Base-by-base conservation (phyloP, 2,888 invertebrate genomes). In the Eilema caniola region DNA sequence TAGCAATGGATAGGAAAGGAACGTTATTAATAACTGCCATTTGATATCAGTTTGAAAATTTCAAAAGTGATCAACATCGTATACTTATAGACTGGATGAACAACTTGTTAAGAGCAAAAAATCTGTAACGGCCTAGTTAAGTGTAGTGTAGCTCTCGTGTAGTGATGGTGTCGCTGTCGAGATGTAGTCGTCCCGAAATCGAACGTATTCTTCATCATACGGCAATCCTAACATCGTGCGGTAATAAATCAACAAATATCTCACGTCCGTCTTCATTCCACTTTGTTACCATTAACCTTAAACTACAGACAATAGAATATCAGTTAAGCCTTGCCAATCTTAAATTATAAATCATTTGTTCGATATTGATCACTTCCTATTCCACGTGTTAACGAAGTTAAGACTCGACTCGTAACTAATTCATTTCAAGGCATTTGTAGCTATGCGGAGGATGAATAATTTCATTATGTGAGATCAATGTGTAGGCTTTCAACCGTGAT, bases 391-490 rank as follows among this genome's bases (percentile, higher is more conserved):
- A 53, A 53, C 53, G 53, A 53, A 53, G 53, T 53, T 53, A 53
- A 47, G 47, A 20, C 7, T 20, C 47, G 47, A 47, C 0, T 53
- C n/a, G n/a, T 41, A 62, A 41, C 62, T 41, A 37, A 37, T 41
- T 62, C 16, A 41, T 62, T 62, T 25, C 62, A 62, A 62, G 41
- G 62, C 11, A 41, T 62, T 41, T 62, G 8, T 8, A 53, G 53
- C n/a, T 20, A n/a, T n/a, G 53, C n/a, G n/a, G 53, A 53, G n/a
- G 53, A 47, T 47, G 47, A 16, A 47, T 53, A 53, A 53, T 53
- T 53, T 53, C 53, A 53, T 53, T 53, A 53, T 8, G 20, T 53
- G 53, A 53, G 53, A 53, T 53, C 53, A 53, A 53, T 53, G 53
- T n/a, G 10, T n/a, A 53, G 53, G 53, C 53, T 53, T 47, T 53